A percentile compares a stretch with the other conserved stretches of the same genome.
Conservation (phyloP, 2,888 invertebrate species). For the Agriopis leucophaearia region DNA sequence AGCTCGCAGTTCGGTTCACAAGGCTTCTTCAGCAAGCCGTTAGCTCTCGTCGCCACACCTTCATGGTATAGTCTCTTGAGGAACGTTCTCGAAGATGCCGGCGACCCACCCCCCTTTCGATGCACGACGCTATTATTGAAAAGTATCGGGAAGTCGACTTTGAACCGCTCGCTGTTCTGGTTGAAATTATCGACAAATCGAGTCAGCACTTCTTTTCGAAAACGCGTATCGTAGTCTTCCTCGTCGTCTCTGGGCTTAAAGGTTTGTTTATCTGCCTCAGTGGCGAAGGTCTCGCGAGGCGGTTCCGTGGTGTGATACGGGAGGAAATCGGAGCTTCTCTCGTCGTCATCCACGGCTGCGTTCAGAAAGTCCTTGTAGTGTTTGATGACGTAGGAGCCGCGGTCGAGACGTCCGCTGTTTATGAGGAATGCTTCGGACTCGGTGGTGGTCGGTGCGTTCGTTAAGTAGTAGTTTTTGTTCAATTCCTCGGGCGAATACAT, state of each 20-base stretch:
- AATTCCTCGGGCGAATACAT: conserved; percentile 27
- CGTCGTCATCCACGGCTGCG: conserved; percentile 65
- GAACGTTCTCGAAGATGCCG: conserved; percentile 70
- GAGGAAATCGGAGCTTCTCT: conserved; percentile 50
- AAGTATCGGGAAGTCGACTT: conserved; percentile 72
- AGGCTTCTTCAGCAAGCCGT: conserved; percentile 39
- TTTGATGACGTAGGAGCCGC: conserved; percentile 70
- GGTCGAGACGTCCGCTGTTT: conserved; percentile 60
- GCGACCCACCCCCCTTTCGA: conserved; percentile 50
- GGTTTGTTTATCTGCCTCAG: conserved; percentile 45
- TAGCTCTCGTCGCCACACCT: conserved; percentile 35
- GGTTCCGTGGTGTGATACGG: conserved; percentile 54
- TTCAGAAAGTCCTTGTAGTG: conserved; percentile 71
- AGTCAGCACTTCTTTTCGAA: conserved; percentile 68
- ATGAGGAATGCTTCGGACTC: conserved; percentile 47
- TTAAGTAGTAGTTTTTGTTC: conserved; percentile 54
- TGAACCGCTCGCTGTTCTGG: conserved; percentile 71
- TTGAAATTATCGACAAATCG: conserved; percentile 77
- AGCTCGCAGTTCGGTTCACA: conserved; percentile 67
- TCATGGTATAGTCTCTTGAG: conserved; percentile 62
- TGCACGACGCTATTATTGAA: conserved; percentile 76
- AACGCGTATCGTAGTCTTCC: conserved; percentile 69
- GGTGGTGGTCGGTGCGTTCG: conserved; percentile 37
- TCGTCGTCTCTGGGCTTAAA: conserved; percentile 55
- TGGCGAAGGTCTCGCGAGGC: conserved; percentile 48